Percentiles rank a stretch among this genome's conserved stretches.
Evolutionary conservation across 2,113 vertebrate genomes (phyloP).

Genomic region (Trinectes maculatus): DNA sequence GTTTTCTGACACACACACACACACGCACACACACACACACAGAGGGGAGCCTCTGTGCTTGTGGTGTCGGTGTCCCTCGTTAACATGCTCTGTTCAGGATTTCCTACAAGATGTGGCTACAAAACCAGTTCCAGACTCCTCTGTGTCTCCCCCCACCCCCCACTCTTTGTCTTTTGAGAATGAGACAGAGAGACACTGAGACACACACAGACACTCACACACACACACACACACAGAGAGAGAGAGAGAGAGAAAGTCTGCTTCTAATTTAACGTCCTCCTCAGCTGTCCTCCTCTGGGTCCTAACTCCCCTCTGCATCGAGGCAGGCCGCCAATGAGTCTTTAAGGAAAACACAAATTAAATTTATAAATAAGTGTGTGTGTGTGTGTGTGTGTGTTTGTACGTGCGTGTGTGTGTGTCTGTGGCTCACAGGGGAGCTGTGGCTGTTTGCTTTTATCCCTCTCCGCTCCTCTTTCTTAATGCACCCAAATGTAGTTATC

Average conservation of each 20-base stretch:
- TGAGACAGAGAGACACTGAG: not conserved
- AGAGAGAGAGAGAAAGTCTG: slow-evolving; percentile 66
- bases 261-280: slow-evolving; percentile 81
- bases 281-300: slow-evolving; percentile 71
- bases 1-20: slow-evolving; percentile 21
- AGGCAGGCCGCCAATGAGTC: slow-evolving; percentile 50
- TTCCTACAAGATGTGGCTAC: slow-evolving; percentile 78
- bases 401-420: slow-evolving; percentile 53
- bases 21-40: slow-evolving; percentile 12
- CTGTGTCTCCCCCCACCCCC: slow-evolving; percentile 30
- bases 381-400: slow-evolving; percentile 61
- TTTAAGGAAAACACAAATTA: slow-evolving; percentile 70
- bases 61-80: slow-evolving; percentile 79
- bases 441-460: not conserved
- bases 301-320: slow-evolving; percentile 71
- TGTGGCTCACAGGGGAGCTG: slow-evolving; percentile 52
- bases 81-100: slow-evolving; percentile 84
- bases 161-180: slow-evolving; percentile 54
- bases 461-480: not conserved
- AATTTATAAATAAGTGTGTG: slow-evolving; percentile 69
- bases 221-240: slow-evolving; percentile 15
- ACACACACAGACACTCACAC: slow-evolving; percentile 5
- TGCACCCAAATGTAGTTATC: slow-evolving; percentile 12
- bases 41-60: slow-evolving; percentile 62
- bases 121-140: slow-evolving; percentile 74